Evolutionary conservation across 2,113 vertebrate genomes (phyloP), one percentile per base, ranked within the genome.

Genomic region (Collichthys lucidus): DNA sequence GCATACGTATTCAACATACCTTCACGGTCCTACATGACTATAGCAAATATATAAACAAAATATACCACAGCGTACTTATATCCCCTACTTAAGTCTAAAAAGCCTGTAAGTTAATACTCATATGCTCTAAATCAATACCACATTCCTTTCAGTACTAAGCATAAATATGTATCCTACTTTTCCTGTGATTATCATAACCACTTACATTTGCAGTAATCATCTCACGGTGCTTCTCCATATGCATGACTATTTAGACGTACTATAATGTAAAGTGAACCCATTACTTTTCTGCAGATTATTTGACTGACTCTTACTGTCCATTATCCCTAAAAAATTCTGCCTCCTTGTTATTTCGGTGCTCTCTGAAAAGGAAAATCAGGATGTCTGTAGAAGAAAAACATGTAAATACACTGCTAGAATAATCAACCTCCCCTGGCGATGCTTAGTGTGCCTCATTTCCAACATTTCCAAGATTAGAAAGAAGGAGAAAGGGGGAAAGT

Each of bases 11-110:
- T 89, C 67, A 75, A 78, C 77, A 83, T 90, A 90, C 88, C 69
- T 86, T 86, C 84, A 79, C 12, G 74, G 64, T 67, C 69, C 64
- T 68, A 69, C 65, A 65, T 83, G 89, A 84, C 83, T 90, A 86
- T 80, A 64, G 76, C 80, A 66, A 70, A 86, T 83, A 92, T 90
- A 85, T 85, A 93, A 92, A 92, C 92, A 92, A 92, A 88, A 91
- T 83, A 89, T 84, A 77, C 77, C 80, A 63, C 60, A 20, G 64
- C 77, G 12, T 62, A 73, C 71, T 63, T 85, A 87, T 60, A 88
- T 89, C 69, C 83, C 74, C 69, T 77, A 87, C 88, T 89, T 92
- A 86, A 84, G 74, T 64, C 77, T 63, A 76, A 93, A 93, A 91
- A 86, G 88, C 84, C 72, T 87, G 79, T 74, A 92, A 90, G 88